phyloP scores from a whole-genome alignment of 1,140 invertebrate genomes.

The Drosophila busckii region DNA sequence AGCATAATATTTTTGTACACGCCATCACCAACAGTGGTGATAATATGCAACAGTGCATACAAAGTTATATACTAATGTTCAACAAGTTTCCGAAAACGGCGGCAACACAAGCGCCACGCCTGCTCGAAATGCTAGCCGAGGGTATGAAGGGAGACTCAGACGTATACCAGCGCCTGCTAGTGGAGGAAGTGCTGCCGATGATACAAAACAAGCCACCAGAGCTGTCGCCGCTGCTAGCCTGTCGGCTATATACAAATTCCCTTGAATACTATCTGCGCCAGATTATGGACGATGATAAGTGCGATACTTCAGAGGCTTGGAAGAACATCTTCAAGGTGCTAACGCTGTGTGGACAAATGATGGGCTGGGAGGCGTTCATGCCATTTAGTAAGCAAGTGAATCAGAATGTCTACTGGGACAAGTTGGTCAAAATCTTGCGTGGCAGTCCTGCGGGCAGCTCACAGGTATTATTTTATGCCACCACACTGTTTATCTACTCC shows the following conservation, averaged over 20 bases:
- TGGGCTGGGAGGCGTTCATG: slow-evolving; percentile 87
- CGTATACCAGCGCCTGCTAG: slow-evolving; percentile 67
- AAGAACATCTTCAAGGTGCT: slow-evolving; percentile 87
- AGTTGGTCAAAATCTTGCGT: slow-evolving; percentile 80
- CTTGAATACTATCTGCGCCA: slow-evolving; percentile 71
- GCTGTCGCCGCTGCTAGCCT: slow-evolving; percentile 54
- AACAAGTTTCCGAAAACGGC: slow-evolving; percentile 90
- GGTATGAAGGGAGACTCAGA: slow-evolving; percentile 64
- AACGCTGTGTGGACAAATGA: slow-evolving; percentile 86
- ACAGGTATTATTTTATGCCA: slow-evolving; percentile 84
- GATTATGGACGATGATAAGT: slow-evolving; percentile 80
- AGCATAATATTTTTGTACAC: slow-evolving; percentile 87
- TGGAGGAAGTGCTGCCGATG: slow-evolving; percentile 73
- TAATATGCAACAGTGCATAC: slow-evolving; percentile 91
- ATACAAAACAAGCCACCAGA: slow-evolving; percentile 73
- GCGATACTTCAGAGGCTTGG: slow-evolving; percentile 88
- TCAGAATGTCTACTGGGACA: slow-evolving; percentile 87
- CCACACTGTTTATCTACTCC: slow-evolving; percentile 85
- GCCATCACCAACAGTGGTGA: slow-evolving; percentile 92
- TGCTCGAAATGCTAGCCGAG: slow-evolving; percentile 71
- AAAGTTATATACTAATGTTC: slow-evolving; percentile 87
- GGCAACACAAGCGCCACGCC: slow-evolving; percentile 82
- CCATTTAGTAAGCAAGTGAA: slow-evolving; percentile 79
- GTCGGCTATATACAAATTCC: slow-evolving; percentile 65
- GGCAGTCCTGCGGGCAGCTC: slow-evolving; percentile 80